Percentiles rank a stretch among this genome's conserved stretches.
Conservation (phyloP, 2,113 vertebrate species). For the Parotia lawesii region DNA sequence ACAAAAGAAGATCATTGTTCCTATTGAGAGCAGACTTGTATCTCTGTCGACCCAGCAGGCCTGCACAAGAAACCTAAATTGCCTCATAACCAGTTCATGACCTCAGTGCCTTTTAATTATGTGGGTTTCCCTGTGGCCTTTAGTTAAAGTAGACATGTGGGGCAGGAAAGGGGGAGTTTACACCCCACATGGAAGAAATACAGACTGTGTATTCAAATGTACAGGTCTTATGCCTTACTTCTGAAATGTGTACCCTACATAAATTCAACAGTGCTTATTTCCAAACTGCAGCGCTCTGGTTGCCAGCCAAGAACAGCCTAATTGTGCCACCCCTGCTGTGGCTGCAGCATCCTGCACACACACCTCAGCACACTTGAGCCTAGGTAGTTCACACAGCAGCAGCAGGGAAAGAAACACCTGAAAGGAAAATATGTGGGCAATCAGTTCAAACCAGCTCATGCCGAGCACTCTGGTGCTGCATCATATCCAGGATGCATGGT, state of each 20-base stretch:
- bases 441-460: neutral
- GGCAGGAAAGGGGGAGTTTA: neutral
- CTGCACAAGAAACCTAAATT: constrained; percentile 66
- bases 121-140: constrained; percentile 43
- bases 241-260: neutral
- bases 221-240: neutral
- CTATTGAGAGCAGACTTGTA: constrained; percentile 36
- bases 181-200: neutral
- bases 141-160: neutral
- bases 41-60: constrained; percentile 59
- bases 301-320: neutral
- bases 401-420: neutral
- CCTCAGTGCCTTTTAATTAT: constrained; percentile 67
- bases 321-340: neutral
- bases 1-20: constrained; percentile 71
- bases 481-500: neutral
- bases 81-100: constrained; percentile 69
- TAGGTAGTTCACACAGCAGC: neutral
- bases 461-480: neutral
- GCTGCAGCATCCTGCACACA: neutral
- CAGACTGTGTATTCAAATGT: neutral
- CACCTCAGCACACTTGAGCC: neutral
- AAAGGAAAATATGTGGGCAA: neutral
- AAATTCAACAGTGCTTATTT: neutral
- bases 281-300: neutral